Base-by-base conservation (phyloP, 2,888 invertebrate genomes). In the Platypus cylindrus region DNA sequence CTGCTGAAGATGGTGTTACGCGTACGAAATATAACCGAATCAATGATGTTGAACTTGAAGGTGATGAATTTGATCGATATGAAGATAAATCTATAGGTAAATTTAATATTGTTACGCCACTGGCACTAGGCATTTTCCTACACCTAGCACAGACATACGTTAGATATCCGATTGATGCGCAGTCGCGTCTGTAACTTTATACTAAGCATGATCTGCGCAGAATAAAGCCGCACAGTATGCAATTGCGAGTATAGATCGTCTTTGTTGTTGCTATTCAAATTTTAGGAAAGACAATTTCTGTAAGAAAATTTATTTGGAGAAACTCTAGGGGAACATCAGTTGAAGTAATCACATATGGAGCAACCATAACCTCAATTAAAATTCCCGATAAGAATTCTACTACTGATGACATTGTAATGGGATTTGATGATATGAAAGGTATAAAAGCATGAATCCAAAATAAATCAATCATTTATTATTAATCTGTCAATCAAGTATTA, bases 401-500 rank as follows among this genome's bases (percentile, higher is more conserved):
- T 5, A 51, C 80, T 4, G 78, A 74, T 17, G 91, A 93, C 54
- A 68, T 93, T 9, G 72, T 81, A 2, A 72, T 87, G 43, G 91
- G 91, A 12, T 91, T 80, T 52, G 85, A 89, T 57, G 69, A 76
- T 38, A 65, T 90, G 49, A 69, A 78, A 66, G 89, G 89, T 78
- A 70, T 47, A 42, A 16, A 14, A 15, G n/a, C n/a, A n/a, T n/a
- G n/a, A n/a, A n/a, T n/a, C n/a, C n/a, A n/a, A n/a, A n/a, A n/a
- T n/a, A n/a, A n/a, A n/a, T n/a, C n/a, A n/a, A n/a, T n/a, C n/a
- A n/a, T n/a, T n/a, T n/a, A n/a, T n/a, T n/a, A n/a, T n/a, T n/a
- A n/a, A n/a, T n/a, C n/a, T n/a, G n/a, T n/a, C n/a, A n/a, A n/a
- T n/a, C n/a, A n/a, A n/a, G n/a, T n/a, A n/a, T n/a, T n/a, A n/a